Evolutionary conservation across 2,113 vertebrate species (phyloP).

Genomic region (Serinus canaria): DNA sequence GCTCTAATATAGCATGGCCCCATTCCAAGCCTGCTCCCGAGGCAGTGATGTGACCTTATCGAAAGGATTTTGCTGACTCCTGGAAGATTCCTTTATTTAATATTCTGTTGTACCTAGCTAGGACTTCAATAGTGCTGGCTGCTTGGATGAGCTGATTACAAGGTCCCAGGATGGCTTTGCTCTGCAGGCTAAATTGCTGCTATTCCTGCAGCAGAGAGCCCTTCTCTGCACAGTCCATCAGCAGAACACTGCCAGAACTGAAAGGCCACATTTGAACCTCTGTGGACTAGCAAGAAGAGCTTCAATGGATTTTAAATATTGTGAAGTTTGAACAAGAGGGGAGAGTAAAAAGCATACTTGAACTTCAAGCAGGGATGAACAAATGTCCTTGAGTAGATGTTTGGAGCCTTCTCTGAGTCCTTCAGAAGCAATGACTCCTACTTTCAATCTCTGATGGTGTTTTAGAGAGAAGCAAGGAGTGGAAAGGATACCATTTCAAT

Average conservation of each 20-base stretch:
- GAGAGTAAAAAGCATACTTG: neutral
- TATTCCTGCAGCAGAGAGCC: neutral
- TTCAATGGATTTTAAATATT: neutral
- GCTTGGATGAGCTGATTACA: neutral
- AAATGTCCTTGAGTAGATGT: neutral
- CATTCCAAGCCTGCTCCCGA: neutral
- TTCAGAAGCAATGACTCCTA: neutral
- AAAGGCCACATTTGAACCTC: neutral
- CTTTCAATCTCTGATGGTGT: neutral
- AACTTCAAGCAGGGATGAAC: neutral
- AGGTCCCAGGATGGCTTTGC: neutral
- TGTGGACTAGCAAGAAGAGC: neutral
- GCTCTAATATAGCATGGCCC: slow-evolving; percentile 34
- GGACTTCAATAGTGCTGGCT: neutral
- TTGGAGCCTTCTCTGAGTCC: neutral
- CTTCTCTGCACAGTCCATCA: neutral
- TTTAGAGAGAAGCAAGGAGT: neutral
- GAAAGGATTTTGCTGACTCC: slow-evolving; percentile 34
- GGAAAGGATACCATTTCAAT: neutral
- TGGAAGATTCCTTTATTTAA: slow-evolving; percentile 17
- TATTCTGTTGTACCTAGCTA: slow-evolving; percentile 5
- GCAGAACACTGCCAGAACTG: neutral
- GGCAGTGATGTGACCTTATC: slow-evolving; percentile 28
- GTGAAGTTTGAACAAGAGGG: neutral
- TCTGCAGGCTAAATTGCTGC: neutral